Conservation (phyloP, 2,797 vertebrate genomes). For the Jordanella pulchra region DNA sequence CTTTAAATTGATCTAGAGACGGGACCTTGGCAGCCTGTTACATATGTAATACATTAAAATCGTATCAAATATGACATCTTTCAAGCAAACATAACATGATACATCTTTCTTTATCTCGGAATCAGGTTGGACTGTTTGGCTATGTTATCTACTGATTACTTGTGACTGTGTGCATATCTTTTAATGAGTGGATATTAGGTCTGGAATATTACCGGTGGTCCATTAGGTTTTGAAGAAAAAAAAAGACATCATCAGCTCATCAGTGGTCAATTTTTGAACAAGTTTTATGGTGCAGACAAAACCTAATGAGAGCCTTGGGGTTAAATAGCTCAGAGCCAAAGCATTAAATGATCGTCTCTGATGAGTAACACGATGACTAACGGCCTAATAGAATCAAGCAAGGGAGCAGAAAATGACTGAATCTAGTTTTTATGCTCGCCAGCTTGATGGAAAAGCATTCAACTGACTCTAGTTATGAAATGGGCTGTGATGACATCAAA, state of each 20-base stretch:
- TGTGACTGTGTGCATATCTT: constrained; percentile 54
- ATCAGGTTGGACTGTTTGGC: constrained; percentile 59
- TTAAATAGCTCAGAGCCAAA: constrained; percentile 65
- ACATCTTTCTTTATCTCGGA: constrained; percentile 44
- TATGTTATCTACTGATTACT: constrained; percentile 57
- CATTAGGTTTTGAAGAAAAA: constrained; percentile 61
- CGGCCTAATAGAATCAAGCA: constrained; percentile 59
- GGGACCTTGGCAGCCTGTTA: constrained; percentile 28
- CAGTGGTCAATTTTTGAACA: constrained; percentile 55
- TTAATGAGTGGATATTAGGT: constrained; percentile 64
- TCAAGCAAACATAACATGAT: constrained; percentile 30
- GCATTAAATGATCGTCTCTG: constrained; percentile 56
- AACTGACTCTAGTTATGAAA: constrained; percentile 32
- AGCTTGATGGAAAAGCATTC: constrained; percentile 54
- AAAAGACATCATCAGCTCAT: constrained; percentile 41
- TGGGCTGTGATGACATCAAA: constrained; percentile 13
- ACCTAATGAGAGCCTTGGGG: constrained; percentile 60
- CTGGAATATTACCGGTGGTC: constrained; percentile 63
- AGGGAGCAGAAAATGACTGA: constrained; percentile 49
- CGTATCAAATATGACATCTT: constrained; percentile 24
- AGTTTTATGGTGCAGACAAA: constrained; percentile 59
- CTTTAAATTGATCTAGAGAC: constrained; percentile 21
- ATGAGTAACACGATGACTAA: constrained; percentile 62
- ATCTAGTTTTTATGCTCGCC: constrained; percentile 56
- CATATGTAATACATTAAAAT: constrained; percentile 19